Conservation (phyloP, 2,888 invertebrate species). For the Brenthis ino region DNA sequence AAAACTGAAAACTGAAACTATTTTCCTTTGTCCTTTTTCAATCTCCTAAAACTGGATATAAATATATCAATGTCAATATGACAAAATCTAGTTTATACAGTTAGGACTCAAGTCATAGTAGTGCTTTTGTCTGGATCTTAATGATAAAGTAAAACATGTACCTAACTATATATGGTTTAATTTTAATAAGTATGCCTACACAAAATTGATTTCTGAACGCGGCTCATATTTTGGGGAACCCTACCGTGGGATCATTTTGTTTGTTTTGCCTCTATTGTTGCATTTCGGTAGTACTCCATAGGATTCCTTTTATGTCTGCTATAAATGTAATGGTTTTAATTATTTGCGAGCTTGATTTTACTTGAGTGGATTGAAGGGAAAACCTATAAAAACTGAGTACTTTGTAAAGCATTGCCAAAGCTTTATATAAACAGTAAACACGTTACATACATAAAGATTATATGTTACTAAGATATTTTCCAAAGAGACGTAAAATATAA, state of each 20-base stretch:
- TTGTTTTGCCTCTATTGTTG: constrained; percentile 63
- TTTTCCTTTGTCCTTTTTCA: too few relatives aligned
- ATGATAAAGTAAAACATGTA: too few relatives aligned
- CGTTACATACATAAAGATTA: not conserved
- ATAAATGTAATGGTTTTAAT: constrained; percentile 37
- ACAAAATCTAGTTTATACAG: too few relatives aligned
- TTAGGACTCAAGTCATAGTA: too few relatives aligned
- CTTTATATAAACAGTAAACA: not conserved
- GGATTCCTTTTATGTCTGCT: constrained; percentile 52
- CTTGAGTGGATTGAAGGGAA: constrained; percentile 31
- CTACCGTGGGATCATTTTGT: constrained; percentile 50
- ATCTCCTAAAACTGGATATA: too few relatives aligned
- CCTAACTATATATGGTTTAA: too few relatives aligned
- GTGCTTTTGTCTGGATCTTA: too few relatives aligned
- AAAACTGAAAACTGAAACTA: too few relatives aligned
- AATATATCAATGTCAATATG: too few relatives aligned
- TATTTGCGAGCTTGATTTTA: constrained; percentile 30
- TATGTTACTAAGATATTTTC: too few relatives aligned
- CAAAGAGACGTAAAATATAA: too few relatives aligned
- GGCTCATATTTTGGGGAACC: constrained; percentile 2
- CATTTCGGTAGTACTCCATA: constrained; percentile 59
- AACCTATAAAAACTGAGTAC: constrained; percentile 25
- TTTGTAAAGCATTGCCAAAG: constrained; percentile 6
- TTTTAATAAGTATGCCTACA: too few relatives aligned
- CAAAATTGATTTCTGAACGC: not conserved